Evolutionary conservation across 2,113 vertebrate species (phyloP).

Genomic region (Chionodraco myersi): DNA sequence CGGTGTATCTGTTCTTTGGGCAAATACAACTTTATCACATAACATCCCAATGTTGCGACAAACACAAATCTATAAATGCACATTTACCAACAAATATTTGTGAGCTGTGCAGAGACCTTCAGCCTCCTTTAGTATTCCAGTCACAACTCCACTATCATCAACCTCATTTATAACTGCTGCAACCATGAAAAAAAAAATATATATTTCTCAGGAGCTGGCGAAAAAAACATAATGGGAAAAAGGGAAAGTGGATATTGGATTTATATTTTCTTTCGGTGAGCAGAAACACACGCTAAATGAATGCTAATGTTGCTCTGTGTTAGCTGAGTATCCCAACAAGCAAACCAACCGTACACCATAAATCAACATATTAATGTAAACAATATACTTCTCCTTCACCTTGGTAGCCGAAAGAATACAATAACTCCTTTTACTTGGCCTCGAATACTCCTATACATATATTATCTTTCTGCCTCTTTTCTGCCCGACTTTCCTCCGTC

Average conservation of each 20-base stretch:
- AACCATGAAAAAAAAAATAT: neutral
- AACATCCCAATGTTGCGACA: neutral
- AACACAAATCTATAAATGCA: neutral
- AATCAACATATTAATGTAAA: neutral
- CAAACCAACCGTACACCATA: neutral
- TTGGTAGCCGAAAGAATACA: neutral
- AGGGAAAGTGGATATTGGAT: neutral
- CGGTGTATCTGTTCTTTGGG: neutral
- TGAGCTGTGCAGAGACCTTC: neutral
- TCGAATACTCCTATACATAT: neutral
- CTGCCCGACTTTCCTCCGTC: neutral
- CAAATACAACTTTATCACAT: too few relatives aligned
- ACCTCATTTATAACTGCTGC: neutral
- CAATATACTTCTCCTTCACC: too few relatives aligned
- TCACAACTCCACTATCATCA: conserved; percentile 1
- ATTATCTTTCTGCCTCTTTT: neutral
- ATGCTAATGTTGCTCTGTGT: conserved; percentile 12
- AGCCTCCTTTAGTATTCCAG: neutral
- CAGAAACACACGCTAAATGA: neutral
- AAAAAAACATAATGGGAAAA: neutral
- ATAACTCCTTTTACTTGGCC: neutral
- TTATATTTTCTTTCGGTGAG: neutral
- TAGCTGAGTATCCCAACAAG: conserved; percentile 5
- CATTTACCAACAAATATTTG: neutral
- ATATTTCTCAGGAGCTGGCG: neutral